These are phyloP conservation scores for Allophyes oxyacanthae DNA, from an alignment of 2,888 invertebrate species.

Conservation along the genomic window DNA sequence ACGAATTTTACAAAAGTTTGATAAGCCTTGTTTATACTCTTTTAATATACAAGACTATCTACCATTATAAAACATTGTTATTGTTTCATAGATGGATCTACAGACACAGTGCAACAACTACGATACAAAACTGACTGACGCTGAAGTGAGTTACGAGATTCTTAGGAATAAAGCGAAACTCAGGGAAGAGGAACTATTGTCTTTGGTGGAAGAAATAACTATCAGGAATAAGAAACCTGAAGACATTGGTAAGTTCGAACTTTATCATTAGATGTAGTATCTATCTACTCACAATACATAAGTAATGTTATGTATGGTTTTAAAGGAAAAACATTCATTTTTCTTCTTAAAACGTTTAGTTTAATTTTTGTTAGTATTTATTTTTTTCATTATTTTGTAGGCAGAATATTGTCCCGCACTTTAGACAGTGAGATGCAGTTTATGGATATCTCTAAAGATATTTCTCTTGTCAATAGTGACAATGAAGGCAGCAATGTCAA, in stretches of 20 bases:
- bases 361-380: conserved; percentile 7
- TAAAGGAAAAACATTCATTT: too few relatives aligned
- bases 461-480: conserved; percentile 76
- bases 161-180: conserved; percentile 84
- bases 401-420: conserved; percentile 58
- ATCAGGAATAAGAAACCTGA: conserved; percentile 58
- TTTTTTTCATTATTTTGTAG: conserved; percentile 52
- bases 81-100: conserved; percentile 66
- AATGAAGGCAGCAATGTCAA: conserved; percentile 68
- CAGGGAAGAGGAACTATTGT: conserved; percentile 88
- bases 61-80: background rate
- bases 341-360: background rate
- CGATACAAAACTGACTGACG: conserved; percentile 77
- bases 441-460: conserved; percentile 77
- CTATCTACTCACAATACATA: background rate
- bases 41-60: too few relatives aligned
- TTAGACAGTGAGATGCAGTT: conserved; percentile 67
- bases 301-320: too few relatives aligned
- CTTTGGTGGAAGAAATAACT: conserved; percentile 75
- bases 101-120: conserved; percentile 69
- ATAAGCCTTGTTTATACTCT: too few relatives aligned
- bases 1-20: too few relatives aligned
- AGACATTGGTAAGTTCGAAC: conserved; percentile 63
- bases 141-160: conserved; percentile 87
- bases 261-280: background rate